Conservation (phyloP, 2,113 vertebrate genomes). For the Phalacrocorax aristotelis region DNA sequence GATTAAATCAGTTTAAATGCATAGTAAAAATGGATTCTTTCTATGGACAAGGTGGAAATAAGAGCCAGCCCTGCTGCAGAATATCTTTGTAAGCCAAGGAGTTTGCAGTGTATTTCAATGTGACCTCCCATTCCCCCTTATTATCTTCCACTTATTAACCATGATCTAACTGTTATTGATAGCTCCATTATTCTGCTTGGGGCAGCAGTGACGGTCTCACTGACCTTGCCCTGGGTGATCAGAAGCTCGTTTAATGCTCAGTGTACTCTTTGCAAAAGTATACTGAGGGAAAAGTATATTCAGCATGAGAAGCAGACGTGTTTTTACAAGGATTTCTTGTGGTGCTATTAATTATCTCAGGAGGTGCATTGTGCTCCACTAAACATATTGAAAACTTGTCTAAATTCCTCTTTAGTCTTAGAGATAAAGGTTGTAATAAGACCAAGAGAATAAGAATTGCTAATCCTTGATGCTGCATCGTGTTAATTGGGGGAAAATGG, state of each 20-base stretch:
- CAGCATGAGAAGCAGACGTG: background rate
- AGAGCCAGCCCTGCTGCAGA: background rate
- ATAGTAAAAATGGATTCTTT: background rate
- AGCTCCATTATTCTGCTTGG: conserved; percentile 56
- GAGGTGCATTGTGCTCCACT: background rate
- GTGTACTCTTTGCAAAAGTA: conserved; percentile 5
- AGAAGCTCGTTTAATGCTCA: conserved; percentile 61
- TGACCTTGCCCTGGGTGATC: conserved; percentile 62
- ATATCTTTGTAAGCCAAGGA: background rate
- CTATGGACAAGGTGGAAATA: background rate
- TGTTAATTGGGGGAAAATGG: background rate
- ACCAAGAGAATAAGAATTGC: background rate
- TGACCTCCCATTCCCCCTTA: conserved; percentile 60
- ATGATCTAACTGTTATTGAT: conserved; percentile 69
- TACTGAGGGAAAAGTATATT: background rate
- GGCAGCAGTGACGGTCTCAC: conserved; percentile 44
- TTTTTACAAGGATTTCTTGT: conserved; percentile 8
- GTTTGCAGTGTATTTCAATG: conserved; percentile 30
- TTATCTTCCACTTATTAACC: conserved; percentile 69
- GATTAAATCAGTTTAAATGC: background rate
- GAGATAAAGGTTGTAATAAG: background rate
- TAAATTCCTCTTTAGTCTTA: background rate
- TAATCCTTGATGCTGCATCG: background rate
- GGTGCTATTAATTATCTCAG: background rate
- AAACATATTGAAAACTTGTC: background rate